Percentiles rank a stretch among this genome's conserved stretches.
Evolutionary conservation across 2,888 invertebrate species (phyloP).

Genomic region (Plagiodera versicolora): DNA sequence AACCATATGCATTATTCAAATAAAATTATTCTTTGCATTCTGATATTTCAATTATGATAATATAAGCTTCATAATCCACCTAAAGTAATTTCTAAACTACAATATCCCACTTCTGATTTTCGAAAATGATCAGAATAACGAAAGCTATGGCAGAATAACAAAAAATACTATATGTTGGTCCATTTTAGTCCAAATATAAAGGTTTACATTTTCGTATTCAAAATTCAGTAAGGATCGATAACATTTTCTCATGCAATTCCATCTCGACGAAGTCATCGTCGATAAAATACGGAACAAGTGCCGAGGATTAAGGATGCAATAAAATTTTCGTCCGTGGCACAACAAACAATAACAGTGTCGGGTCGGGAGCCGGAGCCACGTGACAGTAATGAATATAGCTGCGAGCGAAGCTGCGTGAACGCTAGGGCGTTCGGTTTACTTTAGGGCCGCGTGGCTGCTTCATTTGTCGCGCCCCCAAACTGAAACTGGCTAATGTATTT

Average conservation of each 20-base stretch:
- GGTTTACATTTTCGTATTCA: conserved; percentile 27
- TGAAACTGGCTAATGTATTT: conserved; percentile 37
- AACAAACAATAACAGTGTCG: conserved; percentile 43
- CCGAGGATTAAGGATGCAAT: conserved; percentile 49
- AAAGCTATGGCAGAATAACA: too few species aligned
- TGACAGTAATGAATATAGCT: conserved; percentile 54
- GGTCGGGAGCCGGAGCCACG: conserved; percentile 44
- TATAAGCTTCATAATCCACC: too few species aligned
- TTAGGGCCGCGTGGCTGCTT: conserved; percentile 47
- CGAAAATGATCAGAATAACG: too few species aligned
- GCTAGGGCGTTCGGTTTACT: conserved; percentile 47
- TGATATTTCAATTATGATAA: background rate
- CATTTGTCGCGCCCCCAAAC: conserved; percentile 48
- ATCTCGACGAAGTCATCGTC: conserved; percentile 1
- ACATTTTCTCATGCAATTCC: background rate
- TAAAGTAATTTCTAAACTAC: too few species aligned
- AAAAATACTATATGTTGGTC: too few species aligned
- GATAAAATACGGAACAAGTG: conserved; percentile 44
- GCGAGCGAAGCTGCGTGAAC: conserved; percentile 37
- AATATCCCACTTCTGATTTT: too few species aligned
- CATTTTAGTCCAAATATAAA: too few species aligned
- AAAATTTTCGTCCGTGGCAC: conserved; percentile 44
- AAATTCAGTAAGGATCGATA: conserved; percentile 22
- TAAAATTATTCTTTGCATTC: conserved; percentile 2
- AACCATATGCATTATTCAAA: background rate